A percentile compares a stretch with the other conserved stretches of the same genome.
These are phyloP conservation scores for Tamandua tetradactyla DNA, from an alignment of 2,797 vertebrate species.

Conservation along the genomic window DNA sequence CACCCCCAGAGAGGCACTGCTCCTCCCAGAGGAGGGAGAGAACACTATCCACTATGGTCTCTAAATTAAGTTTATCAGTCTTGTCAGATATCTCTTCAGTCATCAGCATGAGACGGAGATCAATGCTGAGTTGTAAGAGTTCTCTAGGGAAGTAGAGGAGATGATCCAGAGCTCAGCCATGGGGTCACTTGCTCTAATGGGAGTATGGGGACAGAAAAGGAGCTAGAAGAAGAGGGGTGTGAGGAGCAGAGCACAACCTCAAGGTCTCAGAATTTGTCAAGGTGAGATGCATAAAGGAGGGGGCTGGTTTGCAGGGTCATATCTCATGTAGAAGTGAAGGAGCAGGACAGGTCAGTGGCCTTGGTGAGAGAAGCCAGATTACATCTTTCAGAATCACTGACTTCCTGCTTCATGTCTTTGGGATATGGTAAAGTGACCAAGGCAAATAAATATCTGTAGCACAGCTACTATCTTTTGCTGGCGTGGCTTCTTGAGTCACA, in stretches of 20 bases:
- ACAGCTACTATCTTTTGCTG: not conserved
- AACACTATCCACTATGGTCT: not conserved
- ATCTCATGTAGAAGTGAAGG: not conserved
- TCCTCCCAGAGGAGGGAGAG: not conserved
- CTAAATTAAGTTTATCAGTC: not conserved
- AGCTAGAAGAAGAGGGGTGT: not conserved
- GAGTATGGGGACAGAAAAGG: not conserved
- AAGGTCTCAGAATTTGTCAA: not conserved
- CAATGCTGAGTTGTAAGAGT: not conserved
- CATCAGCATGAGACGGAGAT: not conserved
- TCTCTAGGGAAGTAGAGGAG: not conserved
- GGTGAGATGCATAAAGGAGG: not conserved
- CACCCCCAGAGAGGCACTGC: not conserved
- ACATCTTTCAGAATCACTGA: not conserved
- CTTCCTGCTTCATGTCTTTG: not conserved
- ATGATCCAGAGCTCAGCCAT: not conserved
- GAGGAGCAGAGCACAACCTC: not conserved
- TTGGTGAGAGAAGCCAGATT: not conserved
- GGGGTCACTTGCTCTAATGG: not conserved
- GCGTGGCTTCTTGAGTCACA: too few relatives aligned
- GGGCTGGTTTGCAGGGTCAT: not conserved
- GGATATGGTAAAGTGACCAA: not conserved
- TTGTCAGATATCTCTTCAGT: not conserved
- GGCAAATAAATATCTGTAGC: not conserved
- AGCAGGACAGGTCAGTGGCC: not conserved